Percentiles rank a stretch among this genome's conserved stretches.
Conservation (phyloP, 2,888 invertebrate species). For the Pandemis corylana region DNA sequence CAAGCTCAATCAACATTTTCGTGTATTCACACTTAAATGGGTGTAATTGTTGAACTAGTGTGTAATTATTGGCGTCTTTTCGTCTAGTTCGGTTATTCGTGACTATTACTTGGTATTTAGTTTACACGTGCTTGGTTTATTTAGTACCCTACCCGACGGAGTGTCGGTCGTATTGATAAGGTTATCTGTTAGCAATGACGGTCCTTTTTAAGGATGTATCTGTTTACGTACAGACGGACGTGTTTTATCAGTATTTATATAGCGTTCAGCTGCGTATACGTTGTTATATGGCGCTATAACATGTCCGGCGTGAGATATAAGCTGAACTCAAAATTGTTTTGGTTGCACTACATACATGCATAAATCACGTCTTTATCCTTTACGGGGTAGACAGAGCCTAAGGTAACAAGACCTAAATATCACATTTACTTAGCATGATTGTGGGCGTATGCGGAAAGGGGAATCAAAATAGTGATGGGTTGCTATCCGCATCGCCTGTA, state of each 20-base stretch:
- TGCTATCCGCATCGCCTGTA: too few relatives aligned
- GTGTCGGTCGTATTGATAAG: slow-evolving; percentile 24
- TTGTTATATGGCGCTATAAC: background rate
- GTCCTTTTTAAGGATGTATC: slow-evolving; percentile 38
- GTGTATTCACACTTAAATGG: background rate
- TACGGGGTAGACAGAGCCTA: too few relatives aligned
- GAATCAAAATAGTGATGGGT: too few relatives aligned
- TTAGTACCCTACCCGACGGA: background rate
- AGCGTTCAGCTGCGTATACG: slow-evolving; percentile 26
- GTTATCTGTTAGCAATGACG: slow-evolving; percentile 35
- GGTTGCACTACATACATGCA: too few relatives aligned
- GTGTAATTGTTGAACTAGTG: background rate
- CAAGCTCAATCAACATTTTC: background rate
- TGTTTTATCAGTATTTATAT: slow-evolving; percentile 35
- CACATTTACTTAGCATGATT: too few relatives aligned
- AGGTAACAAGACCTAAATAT: too few relatives aligned
- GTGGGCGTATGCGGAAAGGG: too few relatives aligned
- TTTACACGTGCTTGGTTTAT: background rate
- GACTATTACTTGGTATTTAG: background rate
- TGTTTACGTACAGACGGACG: slow-evolving; percentile 29
- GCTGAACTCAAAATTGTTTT: background rate
- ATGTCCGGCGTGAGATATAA: slow-evolving; percentile 7
- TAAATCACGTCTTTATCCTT: too few relatives aligned
- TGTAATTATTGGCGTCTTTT: background rate
- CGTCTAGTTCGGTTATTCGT: background rate